Conservation (phyloP, 2,888 invertebrate species). For the Agonum fuliginosum region DNA sequence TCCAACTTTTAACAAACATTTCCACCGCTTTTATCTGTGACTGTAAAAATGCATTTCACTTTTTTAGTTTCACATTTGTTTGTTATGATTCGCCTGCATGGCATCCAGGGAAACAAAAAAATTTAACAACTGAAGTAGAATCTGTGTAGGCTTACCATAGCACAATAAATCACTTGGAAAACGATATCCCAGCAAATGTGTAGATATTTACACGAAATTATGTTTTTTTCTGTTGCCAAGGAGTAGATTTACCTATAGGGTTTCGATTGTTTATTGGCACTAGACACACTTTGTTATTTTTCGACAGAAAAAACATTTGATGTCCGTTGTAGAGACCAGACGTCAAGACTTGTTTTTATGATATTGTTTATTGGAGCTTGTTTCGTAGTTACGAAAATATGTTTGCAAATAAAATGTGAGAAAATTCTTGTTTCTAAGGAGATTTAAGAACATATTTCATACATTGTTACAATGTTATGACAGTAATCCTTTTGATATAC, state of each 20-base stretch:
- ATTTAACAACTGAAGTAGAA: slow-evolving; percentile 6
- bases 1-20: no score
- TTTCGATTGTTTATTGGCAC: not conserved
- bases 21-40: no score
- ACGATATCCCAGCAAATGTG: not conserved
- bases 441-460: slow-evolving; percentile 12
- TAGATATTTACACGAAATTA: not conserved
- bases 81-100: not conserved
- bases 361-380: no score
- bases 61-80: not conserved
- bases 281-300: not conserved
- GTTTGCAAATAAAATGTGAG: no score
- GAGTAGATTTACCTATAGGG: slow-evolving; percentile 7
- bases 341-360: no score
- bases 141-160: not conserved
- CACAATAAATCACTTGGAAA: slow-evolving; percentile 14
- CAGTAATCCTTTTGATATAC: not conserved
- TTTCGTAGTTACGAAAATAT: no score
- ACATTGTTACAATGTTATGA: slow-evolving; percentile 10
- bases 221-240: not conserved
- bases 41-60: not conserved
- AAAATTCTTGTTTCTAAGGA: not conserved
- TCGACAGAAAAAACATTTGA: not conserved
- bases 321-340: not conserved
- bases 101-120: not conserved